phyloP scores from a whole-genome alignment of 2,113 vertebrate genomes.

The Xenus cinereus region DNA sequence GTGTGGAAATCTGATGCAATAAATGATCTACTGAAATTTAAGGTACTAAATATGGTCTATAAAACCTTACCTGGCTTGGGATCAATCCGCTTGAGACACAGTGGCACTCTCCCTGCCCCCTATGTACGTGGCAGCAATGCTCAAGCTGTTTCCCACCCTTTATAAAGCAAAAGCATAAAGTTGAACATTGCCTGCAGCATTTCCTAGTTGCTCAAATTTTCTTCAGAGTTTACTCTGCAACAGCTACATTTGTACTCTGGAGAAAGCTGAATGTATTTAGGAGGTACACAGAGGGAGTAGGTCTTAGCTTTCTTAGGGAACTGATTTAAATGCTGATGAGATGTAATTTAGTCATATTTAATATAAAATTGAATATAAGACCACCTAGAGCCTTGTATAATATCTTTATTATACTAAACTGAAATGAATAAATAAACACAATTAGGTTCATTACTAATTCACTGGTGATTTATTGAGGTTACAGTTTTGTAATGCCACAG shows the following conservation, averaged over 20 bases:
- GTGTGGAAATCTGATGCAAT: neutral
- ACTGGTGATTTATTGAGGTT: neutral
- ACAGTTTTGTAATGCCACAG: neutral
- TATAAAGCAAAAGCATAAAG: neutral
- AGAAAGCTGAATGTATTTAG: neutral
- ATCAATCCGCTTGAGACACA: neutral
- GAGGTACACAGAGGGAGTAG: neutral
- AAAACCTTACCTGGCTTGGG: neutral
- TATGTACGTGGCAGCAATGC: neutral
- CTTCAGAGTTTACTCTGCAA: neutral
- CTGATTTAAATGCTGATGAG: neutral
- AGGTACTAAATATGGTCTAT: neutral
- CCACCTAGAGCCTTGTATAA: neutral
- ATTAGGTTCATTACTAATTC: neutral
- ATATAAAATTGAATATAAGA: slow-evolving; percentile 2
- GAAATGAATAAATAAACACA: neutral
- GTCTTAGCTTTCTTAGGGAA: neutral
- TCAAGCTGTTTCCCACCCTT: neutral
- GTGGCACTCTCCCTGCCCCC: fast-evolving
- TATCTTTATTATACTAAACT: neutral
- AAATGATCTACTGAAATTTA: neutral
- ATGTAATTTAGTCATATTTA: neutral
- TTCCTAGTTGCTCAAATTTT: neutral
- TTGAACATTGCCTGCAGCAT: neutral
- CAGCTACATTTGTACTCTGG: neutral